These are phyloP conservation scores for Phalera bucephala DNA, from an alignment of 2,888 invertebrate species.

Conservation along the genomic window DNA sequence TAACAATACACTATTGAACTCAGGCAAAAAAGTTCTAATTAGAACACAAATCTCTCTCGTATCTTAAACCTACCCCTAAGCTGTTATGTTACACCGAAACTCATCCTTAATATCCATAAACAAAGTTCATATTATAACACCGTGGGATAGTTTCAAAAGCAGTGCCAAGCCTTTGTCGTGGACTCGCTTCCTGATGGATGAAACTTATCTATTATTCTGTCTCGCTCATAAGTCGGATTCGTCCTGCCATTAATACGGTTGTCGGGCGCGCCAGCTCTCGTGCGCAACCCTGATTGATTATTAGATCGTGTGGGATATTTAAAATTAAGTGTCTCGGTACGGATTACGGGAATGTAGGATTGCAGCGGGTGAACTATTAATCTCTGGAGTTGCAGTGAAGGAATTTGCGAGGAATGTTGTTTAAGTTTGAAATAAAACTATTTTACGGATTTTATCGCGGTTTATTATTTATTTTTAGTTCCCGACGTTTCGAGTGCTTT, in stretches of 20 bases:
- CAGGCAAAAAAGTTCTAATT: neutral
- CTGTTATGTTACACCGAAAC: conserved; percentile 6
- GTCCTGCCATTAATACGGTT: conserved; percentile 39
- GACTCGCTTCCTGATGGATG: conserved; percentile 43
- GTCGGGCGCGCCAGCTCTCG: conserved; percentile 14
- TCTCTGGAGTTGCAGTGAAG: no score
- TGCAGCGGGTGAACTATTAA: no score
- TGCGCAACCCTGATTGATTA: conserved; percentile 24
- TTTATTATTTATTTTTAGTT: no score
- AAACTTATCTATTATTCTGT: conserved; percentile 42
- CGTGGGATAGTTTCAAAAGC: conserved; percentile 20
- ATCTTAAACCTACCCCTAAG: conserved; percentile 11
- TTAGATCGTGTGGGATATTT: conserved; percentile 18
- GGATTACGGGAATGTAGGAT: conserved; percentile 5
- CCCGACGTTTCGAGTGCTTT: no score
- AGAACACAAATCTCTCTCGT: neutral
- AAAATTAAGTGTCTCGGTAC: conserved; percentile 20
- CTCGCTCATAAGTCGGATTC: conserved; percentile 39
- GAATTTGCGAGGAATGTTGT: no score
- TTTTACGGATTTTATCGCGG: no score
- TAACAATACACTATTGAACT: no score
- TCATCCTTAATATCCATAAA: conserved; percentile 8
- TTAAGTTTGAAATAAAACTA: no score
- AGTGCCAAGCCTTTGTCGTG: conserved; percentile 36
- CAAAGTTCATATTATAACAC: conserved; percentile 7